phyloP scores from a whole-genome alignment of 2,888 invertebrate species.

The Arctia plantaginis region DNA sequence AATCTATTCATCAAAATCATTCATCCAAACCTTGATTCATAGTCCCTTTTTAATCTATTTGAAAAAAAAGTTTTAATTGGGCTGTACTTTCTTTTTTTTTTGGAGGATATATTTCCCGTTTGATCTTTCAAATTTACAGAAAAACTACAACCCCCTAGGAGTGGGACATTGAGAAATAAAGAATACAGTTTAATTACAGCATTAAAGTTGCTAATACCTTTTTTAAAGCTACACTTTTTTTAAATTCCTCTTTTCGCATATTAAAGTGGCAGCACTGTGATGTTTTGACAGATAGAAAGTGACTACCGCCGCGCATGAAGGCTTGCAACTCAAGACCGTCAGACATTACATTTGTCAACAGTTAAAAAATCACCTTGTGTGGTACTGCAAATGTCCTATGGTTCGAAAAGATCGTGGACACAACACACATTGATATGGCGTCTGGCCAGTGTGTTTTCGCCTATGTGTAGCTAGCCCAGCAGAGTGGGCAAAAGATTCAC shows the following conservation, averaged over 20 bases:
- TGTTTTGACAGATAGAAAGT: not conserved
- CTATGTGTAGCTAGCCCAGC: slow-evolving; percentile 76
- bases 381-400: slow-evolving; percentile 81
- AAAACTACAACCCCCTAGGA: no score
- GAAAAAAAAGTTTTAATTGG: no score
- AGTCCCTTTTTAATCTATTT: not conserved
- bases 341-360: not conserved
- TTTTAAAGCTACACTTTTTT: not conserved
- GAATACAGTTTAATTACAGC: not conserved
- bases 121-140: no score
- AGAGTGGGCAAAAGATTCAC: slow-evolving; percentile 77
- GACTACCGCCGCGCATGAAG: not conserved
- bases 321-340: not conserved
- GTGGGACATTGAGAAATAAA: not conserved
- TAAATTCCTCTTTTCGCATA: not conserved
- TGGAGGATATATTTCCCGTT: no score
- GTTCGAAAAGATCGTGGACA: slow-evolving; percentile 80
- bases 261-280: not conserved
- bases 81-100: no score
- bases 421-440: slow-evolving; percentile 77
- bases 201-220: no score
- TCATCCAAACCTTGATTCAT: not conserved
- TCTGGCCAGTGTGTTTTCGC: slow-evolving; percentile 78
- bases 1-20: not conserved
- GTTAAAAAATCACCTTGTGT: slow-evolving; percentile 66